Conservation (phyloP, 2,797 vertebrate species). For the Danio choprae region DNA sequence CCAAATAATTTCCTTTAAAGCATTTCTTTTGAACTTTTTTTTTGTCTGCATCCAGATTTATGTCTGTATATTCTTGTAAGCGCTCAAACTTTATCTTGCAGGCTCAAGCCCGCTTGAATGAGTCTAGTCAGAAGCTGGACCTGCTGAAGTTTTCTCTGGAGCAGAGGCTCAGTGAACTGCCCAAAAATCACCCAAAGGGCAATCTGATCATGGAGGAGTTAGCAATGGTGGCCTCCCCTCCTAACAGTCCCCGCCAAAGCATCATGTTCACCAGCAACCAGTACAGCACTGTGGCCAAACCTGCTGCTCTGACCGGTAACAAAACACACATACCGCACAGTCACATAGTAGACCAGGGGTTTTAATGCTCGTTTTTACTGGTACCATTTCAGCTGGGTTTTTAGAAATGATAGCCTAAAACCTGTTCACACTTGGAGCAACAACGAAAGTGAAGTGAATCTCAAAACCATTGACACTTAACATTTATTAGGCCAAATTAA, state of each 20-base stretch:
- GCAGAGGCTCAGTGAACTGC: conserved; percentile 87
- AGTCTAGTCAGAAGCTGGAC: conserved; percentile 90
- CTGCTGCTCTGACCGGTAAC: conserved; percentile 87
- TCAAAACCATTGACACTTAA: background rate
- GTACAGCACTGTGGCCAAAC: conserved; percentile 88
- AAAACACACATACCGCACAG: background rate
- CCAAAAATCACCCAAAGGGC: conserved; percentile 88
- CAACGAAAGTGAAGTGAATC: background rate
- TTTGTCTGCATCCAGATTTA: background rate
- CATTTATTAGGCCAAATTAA: background rate
- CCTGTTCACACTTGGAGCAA: background rate
- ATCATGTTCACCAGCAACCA: conserved; percentile 86
- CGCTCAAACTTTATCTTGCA: conserved; percentile 57
- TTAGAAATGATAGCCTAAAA: background rate
- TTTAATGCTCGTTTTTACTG: background rate
- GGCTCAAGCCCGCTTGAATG: conserved; percentile 90
- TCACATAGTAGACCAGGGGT: background rate
- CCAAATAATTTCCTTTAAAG: background rate
- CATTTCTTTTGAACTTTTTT: background rate
- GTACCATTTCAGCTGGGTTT: background rate
- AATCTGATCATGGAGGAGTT: conserved; percentile 88
- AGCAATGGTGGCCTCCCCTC: conserved; percentile 82
- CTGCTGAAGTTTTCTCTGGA: conserved; percentile 89
- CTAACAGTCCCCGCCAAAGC: conserved; percentile 85
- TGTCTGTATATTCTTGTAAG: background rate